A percentile compares a stretch with the other conserved stretches of the same genome.
Evolutionary conservation across 2,888 invertebrate genomes (phyloP).

Genomic region (Trichacis sp.): DNA sequence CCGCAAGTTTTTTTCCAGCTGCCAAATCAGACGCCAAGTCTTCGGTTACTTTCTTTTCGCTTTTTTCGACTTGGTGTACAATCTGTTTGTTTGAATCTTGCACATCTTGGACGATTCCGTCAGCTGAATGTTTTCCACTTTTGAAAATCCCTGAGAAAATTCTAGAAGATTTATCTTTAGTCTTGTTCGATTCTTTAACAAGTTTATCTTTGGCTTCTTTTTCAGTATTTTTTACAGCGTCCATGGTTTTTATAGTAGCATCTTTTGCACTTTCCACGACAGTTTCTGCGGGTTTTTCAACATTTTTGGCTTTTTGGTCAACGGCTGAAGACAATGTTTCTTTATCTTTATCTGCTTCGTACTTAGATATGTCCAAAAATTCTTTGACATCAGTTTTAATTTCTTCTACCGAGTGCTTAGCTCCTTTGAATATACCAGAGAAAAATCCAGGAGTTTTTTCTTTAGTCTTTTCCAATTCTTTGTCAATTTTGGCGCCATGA

Average conservation of each 20-base stretch:
- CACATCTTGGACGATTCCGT: conserved; percentile 15
- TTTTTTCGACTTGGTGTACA: no score
- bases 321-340: no score
- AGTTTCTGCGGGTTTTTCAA: conserved; percentile 42
- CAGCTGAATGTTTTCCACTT: conserved; percentile 23
- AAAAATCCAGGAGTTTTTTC: conserved; percentile 44
- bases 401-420: conserved; percentile 34
- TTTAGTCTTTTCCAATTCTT: conserved; percentile 31
- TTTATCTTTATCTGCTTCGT: conserved; percentile 24
- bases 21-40: no score
- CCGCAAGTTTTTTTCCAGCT: no score
- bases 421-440: conserved; percentile 43
- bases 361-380: conserved; percentile 22
- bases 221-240: conserved; percentile 31
- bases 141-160: conserved; percentile 36
- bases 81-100: conserved; percentile 24
- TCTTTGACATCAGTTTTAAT: conserved; percentile 58
- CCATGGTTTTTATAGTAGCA: conserved; percentile 24
- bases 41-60: no score
- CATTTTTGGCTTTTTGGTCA: conserved; percentile 39
- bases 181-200: not conserved
- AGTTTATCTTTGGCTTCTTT: conserved; percentile 21
- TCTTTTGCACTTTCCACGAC: conserved; percentile 32
- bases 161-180: conserved; percentile 47
- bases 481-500: conserved; percentile 6